Evolutionary conservation across 2,888 invertebrate genomes (phyloP).

Genomic region (Hesperia comma): DNA sequence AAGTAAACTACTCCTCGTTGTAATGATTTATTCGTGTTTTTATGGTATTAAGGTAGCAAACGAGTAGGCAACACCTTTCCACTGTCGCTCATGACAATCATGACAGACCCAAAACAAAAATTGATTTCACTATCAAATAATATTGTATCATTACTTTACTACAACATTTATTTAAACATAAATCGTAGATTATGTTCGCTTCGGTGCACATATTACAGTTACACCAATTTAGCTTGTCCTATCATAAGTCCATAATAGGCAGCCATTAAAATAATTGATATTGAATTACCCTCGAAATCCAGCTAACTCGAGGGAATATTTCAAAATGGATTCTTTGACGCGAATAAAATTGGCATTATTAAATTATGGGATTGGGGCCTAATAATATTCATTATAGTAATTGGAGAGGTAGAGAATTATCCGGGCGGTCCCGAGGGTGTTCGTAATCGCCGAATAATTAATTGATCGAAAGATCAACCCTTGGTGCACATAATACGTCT

Average conservation of each 20-base stretch:
- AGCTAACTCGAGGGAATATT: constrained; percentile 36
- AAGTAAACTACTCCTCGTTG: no score
- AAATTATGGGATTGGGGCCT: constrained; percentile 65
- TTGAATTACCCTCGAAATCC: constrained; percentile 38
- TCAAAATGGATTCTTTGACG: constrained; percentile 41
- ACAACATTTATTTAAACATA: no score
- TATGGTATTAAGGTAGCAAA: no score
- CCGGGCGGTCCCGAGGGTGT: constrained; percentile 62
- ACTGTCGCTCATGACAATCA: no score
- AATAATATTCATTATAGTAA: constrained; percentile 73
- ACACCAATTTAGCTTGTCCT: constrained; percentile 21
- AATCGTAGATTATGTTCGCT: not conserved
- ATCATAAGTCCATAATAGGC: constrained; percentile 31
- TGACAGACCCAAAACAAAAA: no score
- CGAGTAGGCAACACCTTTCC: no score
- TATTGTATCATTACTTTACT: no score
- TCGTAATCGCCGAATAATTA: constrained; percentile 79
- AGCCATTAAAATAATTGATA: constrained; percentile 35
- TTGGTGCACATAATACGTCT: constrained; percentile 76
- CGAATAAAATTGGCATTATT: constrained; percentile 47
- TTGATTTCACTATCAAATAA: no score
- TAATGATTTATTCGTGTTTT: no score
- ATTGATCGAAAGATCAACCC: constrained; percentile 82
- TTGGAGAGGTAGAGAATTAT: constrained; percentile 56
- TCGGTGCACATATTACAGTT: constrained; percentile 6